A percentile compares a stretch with the other conserved stretches of the same genome.
Conservation (phyloP, 2,113 vertebrate species). For the Dasyornis broadbenti region DNA sequence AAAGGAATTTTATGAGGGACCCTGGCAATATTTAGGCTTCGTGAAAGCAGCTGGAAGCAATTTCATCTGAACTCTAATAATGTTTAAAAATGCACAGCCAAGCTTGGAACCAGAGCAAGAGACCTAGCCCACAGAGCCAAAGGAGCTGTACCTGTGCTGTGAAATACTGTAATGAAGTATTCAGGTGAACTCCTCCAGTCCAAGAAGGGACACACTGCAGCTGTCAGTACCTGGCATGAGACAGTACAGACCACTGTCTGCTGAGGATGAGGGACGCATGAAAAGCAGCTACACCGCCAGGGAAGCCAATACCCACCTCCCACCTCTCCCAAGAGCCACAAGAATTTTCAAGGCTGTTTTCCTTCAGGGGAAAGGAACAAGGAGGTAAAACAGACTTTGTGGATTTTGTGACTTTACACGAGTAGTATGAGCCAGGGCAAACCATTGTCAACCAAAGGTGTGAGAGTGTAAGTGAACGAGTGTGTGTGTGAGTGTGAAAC, state of each 20-base stretch:
- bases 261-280: background rate
- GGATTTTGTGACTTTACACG: background rate
- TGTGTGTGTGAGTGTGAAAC: background rate
- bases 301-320: background rate
- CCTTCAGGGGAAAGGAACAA: background rate
- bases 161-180: background rate
- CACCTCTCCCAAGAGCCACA: background rate
- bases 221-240: background rate
- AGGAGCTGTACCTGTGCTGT: background rate
- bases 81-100: background rate
- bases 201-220: fast-evolving
- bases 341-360: background rate
- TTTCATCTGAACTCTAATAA: background rate
- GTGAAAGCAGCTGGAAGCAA: conserved; percentile 33
- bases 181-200: background rate
- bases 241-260: fast-evolving
- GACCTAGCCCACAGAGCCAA: background rate
- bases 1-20: background rate
- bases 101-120: background rate
- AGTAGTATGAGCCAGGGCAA: background rate
- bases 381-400: background rate
- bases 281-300: background rate
- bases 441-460: background rate
- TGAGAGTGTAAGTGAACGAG: no score
- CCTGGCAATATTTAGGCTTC: background rate